phyloP scores from a whole-genome alignment of 2,888 invertebrate species.

The Acanthosepion esculentum region DNA sequence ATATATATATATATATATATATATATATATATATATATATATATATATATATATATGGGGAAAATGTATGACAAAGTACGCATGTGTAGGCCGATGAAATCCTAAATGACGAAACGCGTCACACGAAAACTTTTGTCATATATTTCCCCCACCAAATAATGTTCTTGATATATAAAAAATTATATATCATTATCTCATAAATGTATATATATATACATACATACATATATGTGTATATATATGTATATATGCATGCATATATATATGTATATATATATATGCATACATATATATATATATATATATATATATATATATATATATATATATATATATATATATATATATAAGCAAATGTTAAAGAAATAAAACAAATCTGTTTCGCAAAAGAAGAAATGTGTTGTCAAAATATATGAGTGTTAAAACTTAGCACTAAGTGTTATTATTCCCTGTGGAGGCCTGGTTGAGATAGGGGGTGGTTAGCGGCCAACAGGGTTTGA shows the following conservation, averaged over 20 bases:
- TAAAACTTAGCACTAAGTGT: not conserved
- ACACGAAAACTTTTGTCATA: no score
- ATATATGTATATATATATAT: not conserved
- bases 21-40: no score
- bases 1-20: not conserved
- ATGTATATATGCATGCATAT: not conserved
- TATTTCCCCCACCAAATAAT: no score
- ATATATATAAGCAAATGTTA: not conserved
- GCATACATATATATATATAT: not conserved
- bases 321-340: not conserved
- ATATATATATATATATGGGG: no score
- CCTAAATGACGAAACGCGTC: no score
- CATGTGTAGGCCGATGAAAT: no score
- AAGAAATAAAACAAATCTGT: not conserved
- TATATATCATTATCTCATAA: no score
- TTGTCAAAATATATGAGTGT: slow-evolving; percentile 33
- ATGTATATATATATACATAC: no score
- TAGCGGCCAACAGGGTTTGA: not conserved
- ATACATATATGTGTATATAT: not conserved
- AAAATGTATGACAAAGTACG: no score
- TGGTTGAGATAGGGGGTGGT: not conserved
- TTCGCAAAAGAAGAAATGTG: not conserved
- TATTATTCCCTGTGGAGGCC: not conserved
- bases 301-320: not conserved
- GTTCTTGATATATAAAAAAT: no score